phyloP scores from a whole-genome alignment of 2,797 vertebrate genomes.

The Paedocypris micromegethes region DNA sequence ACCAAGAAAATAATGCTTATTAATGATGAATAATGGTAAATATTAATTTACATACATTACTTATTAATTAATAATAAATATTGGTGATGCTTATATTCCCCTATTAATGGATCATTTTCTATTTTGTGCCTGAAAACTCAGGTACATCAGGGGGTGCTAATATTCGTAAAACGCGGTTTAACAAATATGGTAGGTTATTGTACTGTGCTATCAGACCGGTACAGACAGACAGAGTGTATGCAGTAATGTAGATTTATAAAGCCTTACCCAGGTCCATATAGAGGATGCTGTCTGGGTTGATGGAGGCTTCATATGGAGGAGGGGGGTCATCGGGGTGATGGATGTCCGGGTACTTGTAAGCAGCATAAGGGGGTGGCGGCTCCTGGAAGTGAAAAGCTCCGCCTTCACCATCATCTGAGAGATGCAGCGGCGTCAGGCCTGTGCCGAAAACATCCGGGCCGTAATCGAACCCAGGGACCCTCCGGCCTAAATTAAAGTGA shows the following conservation, averaged over 20 bases:
- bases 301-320: slow-evolving; percentile 93
- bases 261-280: slow-evolving; percentile 81
- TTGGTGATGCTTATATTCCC: too few relatives aligned
- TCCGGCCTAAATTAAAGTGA: slow-evolving; percentile 92
- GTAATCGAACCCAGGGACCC: slow-evolving; percentile 94
- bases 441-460: slow-evolving; percentile 91
- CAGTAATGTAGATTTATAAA: background rate
- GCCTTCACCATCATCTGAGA: slow-evolving; percentile 94
- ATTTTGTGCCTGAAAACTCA: too few relatives aligned
- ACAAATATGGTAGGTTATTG: too few relatives aligned
- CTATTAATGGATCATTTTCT: too few relatives aligned
- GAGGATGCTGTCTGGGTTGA: slow-evolving; percentile 86
- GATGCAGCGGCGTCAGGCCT: slow-evolving; percentile 90
- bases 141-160: too few relatives aligned
- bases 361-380: slow-evolving; percentile 91
- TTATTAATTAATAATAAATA: too few relatives aligned
- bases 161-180: too few relatives aligned
- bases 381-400: slow-evolving; percentile 97
- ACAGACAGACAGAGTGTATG: background rate
- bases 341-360: slow-evolving; percentile 95
- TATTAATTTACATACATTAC: too few relatives aligned
- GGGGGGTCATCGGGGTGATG: slow-evolving; percentile 94
- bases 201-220: too few relatives aligned
- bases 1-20: too few relatives aligned
- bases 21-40: too few relatives aligned